phyloP scores from a whole-genome alignment of 53 echinoderm and acorn worm species.

The Echinometra lucunter region DNA sequence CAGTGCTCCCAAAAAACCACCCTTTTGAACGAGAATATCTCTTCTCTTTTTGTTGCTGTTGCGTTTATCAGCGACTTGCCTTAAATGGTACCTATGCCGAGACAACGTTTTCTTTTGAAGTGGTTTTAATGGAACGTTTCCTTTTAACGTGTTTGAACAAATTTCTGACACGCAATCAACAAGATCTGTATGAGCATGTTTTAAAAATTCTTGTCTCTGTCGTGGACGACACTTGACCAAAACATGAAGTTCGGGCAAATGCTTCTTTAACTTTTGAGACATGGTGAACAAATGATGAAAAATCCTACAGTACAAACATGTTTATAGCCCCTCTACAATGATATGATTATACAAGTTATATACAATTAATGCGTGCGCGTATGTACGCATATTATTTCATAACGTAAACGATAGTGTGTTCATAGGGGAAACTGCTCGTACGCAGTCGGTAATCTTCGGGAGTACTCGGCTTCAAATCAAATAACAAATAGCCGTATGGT shows the following conservation, averaged over 20 bases:
- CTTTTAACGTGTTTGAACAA: constrained; percentile 73
- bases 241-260: constrained; percentile 63
- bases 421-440: constrained; percentile 63
- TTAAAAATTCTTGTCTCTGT: constrained; percentile 60
- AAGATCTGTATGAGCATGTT: constrained; percentile 63
- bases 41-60: constrained; percentile 47
- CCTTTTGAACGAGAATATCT: constrained; percentile 59
- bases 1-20: constrained; percentile 68
- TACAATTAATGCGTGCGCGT: too few relatives aligned
- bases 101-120: constrained; percentile 67
- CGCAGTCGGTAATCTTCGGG: constrained; percentile 67
- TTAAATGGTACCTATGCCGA: constrained; percentile 70
- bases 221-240: constrained; percentile 69
- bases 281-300: constrained; percentile 30
- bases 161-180: constrained; percentile 73
- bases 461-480: constrained; percentile 69
- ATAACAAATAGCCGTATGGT: constrained; percentile 67
- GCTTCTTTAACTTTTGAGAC: constrained; percentile 44
- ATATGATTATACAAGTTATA: too few relatives aligned
- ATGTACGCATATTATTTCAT: not conserved
- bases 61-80: constrained; percentile 60
- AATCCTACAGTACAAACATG: too few relatives aligned
- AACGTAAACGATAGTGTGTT: constrained; percentile 56
- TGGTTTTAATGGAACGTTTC: constrained; percentile 59
- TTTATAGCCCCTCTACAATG: too few relatives aligned